Evolutionary conservation across 2,888 invertebrate genomes (phyloP).

Genomic region (Argynnis bischoffii): DNA sequence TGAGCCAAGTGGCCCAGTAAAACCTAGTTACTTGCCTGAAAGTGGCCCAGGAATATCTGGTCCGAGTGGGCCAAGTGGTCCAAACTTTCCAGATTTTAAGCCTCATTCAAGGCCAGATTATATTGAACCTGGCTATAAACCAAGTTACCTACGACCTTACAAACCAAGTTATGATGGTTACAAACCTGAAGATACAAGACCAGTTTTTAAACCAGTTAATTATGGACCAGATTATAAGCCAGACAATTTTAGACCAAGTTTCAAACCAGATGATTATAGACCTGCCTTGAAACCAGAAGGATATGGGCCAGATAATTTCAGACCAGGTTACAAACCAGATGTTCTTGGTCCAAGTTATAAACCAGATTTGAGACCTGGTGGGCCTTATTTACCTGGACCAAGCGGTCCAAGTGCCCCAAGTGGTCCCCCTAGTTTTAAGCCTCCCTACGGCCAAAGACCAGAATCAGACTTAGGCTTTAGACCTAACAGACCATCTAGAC

Average conservation of each 20-base stretch:
- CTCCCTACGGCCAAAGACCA: constrained; percentile 29
- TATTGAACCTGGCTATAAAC: constrained; percentile 21
- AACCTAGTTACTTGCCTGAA: constrained; percentile 46
- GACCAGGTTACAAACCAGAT: constrained; percentile 35
- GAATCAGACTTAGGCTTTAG: constrained; percentile 23
- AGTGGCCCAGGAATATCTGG: constrained; percentile 35
- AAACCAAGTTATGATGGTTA: constrained; percentile 13
- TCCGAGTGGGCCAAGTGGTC: constrained; percentile 29
- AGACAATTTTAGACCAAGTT: constrained; percentile 28
- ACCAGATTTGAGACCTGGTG: constrained; percentile 19
- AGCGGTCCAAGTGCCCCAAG: constrained; percentile 14
- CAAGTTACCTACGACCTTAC: constrained; percentile 16
- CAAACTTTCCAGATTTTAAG: constrained; percentile 17
- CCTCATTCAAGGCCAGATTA: constrained; percentile 17
- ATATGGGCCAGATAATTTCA: constrained; percentile 35
- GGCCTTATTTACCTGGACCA: constrained; percentile 19
- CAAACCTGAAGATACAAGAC: constrained; percentile 7
- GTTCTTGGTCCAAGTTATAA: constrained; percentile 28
- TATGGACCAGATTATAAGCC: constrained; percentile 32
- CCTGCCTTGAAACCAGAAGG: constrained; percentile 3
- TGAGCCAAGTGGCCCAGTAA: constrained; percentile 42
- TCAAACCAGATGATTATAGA: constrained; percentile 33
- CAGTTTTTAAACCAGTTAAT: constrained; percentile 8
- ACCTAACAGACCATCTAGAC: constrained; percentile 45
- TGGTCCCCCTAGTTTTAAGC: constrained; percentile 37